Evolutionary conservation across 2,797 vertebrate species (phyloP).

Genomic region (Hemibagrus guttatus): DNA sequence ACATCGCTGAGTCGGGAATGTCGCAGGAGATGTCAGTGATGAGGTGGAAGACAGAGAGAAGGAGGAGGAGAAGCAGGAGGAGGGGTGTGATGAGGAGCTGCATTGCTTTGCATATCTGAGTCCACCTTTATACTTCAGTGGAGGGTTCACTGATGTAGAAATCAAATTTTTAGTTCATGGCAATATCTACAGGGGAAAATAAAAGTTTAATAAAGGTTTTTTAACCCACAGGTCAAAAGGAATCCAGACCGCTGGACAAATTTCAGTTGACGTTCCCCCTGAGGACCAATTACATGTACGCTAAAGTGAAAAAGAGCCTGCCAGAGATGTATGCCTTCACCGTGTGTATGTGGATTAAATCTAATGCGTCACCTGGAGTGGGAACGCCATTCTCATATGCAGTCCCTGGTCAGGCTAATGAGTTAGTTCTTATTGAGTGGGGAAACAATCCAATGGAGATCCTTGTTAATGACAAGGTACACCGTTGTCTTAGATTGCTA

Average conservation of each 20-base stretch:
- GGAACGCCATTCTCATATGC: conserved; percentile 97
- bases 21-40: conserved; percentile 27
- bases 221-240: conserved; percentile 84
- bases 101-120: conserved; percentile 56
- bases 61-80: neutral
- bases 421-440: conserved; percentile 97
- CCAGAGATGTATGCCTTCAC: conserved; percentile 98
- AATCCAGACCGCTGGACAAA: conserved; percentile 89
- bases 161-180: conserved; percentile 8
- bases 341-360: conserved; percentile 96
- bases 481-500: neutral
- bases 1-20: conserved; percentile 10
- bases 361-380: conserved; percentile 90
- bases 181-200: neutral
- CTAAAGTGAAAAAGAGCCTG: conserved; percentile 93
- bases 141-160: conserved; percentile 12
- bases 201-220: neutral
- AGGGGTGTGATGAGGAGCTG: conserved; percentile 39
- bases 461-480: conserved; percentile 95
- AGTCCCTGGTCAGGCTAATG: conserved; percentile 92
- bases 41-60: neutral
- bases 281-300: conserved; percentile 99
- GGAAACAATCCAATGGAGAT: conserved; percentile 98
- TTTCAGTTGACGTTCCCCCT: conserved; percentile 95
- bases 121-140: conserved; percentile 44